phyloP scores from a whole-genome alignment of 1,140 invertebrate genomes.

The Rhynchophorus ferrugineus region DNA sequence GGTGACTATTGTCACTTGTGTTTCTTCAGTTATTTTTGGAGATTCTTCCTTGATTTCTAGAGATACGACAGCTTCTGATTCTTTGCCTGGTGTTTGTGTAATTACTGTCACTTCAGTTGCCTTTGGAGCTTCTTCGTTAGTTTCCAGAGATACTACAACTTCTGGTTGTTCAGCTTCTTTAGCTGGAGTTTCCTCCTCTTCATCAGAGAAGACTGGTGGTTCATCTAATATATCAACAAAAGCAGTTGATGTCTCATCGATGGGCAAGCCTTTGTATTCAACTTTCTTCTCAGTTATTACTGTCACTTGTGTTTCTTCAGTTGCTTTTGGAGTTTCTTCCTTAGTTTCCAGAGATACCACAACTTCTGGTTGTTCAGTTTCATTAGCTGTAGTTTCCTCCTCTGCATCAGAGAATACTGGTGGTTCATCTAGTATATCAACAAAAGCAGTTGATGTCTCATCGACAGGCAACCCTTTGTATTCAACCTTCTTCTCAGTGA shows the following conservation, averaged over 20 bases:
- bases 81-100: no score
- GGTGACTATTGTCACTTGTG: neutral
- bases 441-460: constrained; percentile 42
- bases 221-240: constrained; percentile 46
- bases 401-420: constrained; percentile 36
- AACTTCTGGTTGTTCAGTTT: neutral
- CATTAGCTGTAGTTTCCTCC: neutral
- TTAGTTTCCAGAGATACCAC: neutral
- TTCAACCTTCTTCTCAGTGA: constrained; percentile 16
- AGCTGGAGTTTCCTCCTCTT: constrained; percentile 17
- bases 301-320: neutral
- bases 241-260: constrained; percentile 42
- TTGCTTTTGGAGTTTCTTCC: neutral
- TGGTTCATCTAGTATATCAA: constrained; percentile 45
- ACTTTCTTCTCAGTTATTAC: constrained; percentile 3
- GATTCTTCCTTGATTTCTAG: no score
- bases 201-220: constrained; percentile 28
- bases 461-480: constrained; percentile 44
- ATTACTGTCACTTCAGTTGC: no score
- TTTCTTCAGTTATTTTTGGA: neutral
- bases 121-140: no score
- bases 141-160: no score
- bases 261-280: constrained; percentile 41
- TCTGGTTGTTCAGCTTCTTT: no score
- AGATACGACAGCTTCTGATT: no score